Conservation (phyloP, 1,140 invertebrate species). For the Pachyrhynchus sulphureomaculatus region DNA sequence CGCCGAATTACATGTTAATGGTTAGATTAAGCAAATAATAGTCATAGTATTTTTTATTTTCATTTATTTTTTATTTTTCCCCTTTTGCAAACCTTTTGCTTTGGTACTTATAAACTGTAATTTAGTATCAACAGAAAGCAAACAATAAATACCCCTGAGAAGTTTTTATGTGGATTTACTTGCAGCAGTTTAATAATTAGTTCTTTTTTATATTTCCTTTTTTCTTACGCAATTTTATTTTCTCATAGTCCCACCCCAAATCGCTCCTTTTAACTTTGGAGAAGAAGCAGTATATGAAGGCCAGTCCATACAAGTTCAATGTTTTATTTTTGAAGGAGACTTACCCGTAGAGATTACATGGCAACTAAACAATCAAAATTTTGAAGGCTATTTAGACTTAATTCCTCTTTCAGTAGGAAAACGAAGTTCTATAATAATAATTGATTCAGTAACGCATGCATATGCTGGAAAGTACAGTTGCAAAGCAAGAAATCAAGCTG, state of each 20-base stretch:
- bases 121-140: too few species aligned
- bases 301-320: slow-evolving; percentile 48
- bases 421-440: slow-evolving; percentile 58
- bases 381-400: slow-evolving; percentile 54
- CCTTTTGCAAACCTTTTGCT: too few species aligned
- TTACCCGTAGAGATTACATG: slow-evolving; percentile 50
- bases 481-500: slow-evolving; percentile 75
- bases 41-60: not conserved
- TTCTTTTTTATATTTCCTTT: too few species aligned
- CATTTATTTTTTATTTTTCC: too few species aligned
- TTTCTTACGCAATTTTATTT: not conserved
- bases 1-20: slow-evolving; percentile 62
- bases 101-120: too few species aligned
- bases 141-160: too few species aligned
- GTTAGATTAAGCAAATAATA: slow-evolving; percentile 45
- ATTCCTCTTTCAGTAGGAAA: slow-evolving; percentile 52
- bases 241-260: slow-evolving; percentile 56
- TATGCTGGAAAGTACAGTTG: slow-evolving; percentile 79
- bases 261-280: slow-evolving; percentile 67
- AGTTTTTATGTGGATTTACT: too few species aligned
- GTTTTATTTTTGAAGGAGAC: slow-evolving; percentile 44
- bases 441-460: slow-evolving; percentile 71
- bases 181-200: too few species aligned
- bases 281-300: slow-evolving; percentile 58
- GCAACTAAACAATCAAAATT: slow-evolving; percentile 58